Base-by-base conservation (phyloP, 2,113 vertebrate genomes). In the Paradoxurus hermaphroditus region DNA sequence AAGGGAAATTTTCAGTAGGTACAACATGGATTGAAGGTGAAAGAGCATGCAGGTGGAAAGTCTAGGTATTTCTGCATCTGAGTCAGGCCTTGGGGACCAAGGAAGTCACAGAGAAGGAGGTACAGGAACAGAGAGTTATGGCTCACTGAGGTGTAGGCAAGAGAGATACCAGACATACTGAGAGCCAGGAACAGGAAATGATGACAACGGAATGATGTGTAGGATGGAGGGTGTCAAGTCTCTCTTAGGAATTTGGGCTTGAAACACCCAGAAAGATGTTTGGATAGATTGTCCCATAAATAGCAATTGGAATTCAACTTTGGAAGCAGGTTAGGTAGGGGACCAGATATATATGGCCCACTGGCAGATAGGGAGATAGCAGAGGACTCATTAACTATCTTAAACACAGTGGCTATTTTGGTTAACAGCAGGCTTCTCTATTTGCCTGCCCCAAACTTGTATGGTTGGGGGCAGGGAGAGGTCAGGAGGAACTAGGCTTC, bases 401-500 rank as follows among this genome's bases (percentile, higher is more conserved):
- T 39, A 18, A 78, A 39, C 34, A 29, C 9, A 7, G 39, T 49
- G 41, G 49, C 27, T 27, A 23, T 1, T 94, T 67, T 0, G 36
- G 86, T 49, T 46, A 65, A 23, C 9, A 46, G 36, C 41, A 21
- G 44, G 91, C 90, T 93, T 86, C 97, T 96, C 51, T 39, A 67
- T 91, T 96, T 77, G 59, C 27, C 41, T 82, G 79, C 27, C 68
- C 29, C 56, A 65, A 12, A 51, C 29, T 23, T 79, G 79, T 88
- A n/a, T 81, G 91, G n/a, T 8, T 9, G 12, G 91, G 78, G 53
- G 82, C 73, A 90, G 44, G 36, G 36, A 59, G 15, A 86, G 96
- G 91, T 79, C 83, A 93, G 94, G 89, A 94, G 93, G 93, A 92
- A 94, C 82, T 79, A 36, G 62, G 68, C n/a, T 63, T 79, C 51